Base-by-base conservation (phyloP, 2,113 vertebrate species). In the Ammospiza nelsoni region DNA sequence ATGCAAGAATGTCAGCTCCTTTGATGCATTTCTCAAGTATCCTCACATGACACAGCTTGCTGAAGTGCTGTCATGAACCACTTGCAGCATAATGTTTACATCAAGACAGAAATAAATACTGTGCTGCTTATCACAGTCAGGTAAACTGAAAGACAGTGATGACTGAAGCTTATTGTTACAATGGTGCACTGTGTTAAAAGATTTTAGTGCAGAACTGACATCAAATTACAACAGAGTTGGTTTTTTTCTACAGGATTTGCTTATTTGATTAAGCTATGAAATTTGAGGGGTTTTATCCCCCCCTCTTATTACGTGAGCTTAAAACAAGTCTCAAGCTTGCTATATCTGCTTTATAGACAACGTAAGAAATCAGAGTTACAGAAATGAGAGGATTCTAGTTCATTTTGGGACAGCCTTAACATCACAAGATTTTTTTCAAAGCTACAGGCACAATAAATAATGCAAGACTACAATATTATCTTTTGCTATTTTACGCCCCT, bases 51-150 rank as follows among this genome's bases (percentile, higher is more conserved):
- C 87, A 90, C 72, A 71, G 82, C 59, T 31, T 86, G 67, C 84
- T 77, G 51, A 85, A 95, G 67, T 37, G 82, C 67, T 63, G 78
- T 94, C 78, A 69, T 33, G 55, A 96, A 83, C 67, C 57, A 88
- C 87, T 91, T 59, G 90, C 82, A 6, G 72, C 68, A 66, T 28
- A 77, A 63, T 80, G 91, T 97, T 97, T 94, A 95, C 72, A 92
- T 83, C 90, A 85, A 91, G 84, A 71, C 72, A 96, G 78, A 90
- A 95, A 94, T 74, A 95, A 94, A 90, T 71, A 85, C 79, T 44
- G 39, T 24, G 55, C 63, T 46, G 68, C 82, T 91, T 90, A 90
- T 80, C 91, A 49, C 37, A 95, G 49, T 28, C 81, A 91, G 57
- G 21, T 83, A 93, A 90, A 39, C 61, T 94, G 71, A 91, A 87